A percentile compares a stretch with the other conserved stretches of the same genome.
Conservation (phyloP, 64 coral and sea anemone species). For the Platygyra sinensis region DNA sequence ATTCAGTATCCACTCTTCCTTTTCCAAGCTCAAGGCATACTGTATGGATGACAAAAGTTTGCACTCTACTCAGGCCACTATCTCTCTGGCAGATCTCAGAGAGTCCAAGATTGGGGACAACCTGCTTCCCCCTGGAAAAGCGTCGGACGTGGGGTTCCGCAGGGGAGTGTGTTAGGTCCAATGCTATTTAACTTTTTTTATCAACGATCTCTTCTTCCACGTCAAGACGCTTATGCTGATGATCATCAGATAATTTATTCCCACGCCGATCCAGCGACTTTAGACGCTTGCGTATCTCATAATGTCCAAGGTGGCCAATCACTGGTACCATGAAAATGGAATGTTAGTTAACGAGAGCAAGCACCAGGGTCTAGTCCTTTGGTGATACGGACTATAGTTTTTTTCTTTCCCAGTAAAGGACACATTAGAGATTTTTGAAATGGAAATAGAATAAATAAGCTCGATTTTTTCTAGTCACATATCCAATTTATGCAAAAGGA, state of each 20-base stretch:
- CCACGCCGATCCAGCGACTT: constrained; percentile 2
- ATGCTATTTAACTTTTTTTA: constrained; percentile 24
- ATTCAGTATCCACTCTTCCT: too few species aligned
- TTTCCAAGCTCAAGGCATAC: not conserved
- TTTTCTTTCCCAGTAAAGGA: constrained; percentile 31
- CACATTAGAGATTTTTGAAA: constrained; percentile 43
- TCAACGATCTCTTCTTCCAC: constrained; percentile 22
- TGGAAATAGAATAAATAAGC: constrained; percentile 29
- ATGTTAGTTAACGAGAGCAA: constrained; percentile 43
- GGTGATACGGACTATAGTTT: constrained; percentile 36
- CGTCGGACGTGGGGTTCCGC: not conserved
- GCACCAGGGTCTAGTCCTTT: constrained; percentile 17
- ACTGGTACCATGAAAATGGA: constrained; percentile 46
- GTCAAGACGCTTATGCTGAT: constrained; percentile 3
- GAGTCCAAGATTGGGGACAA: not conserved
- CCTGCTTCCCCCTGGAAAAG: constrained; percentile 4
- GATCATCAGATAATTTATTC: constrained; percentile 18
- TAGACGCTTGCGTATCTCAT: constrained; percentile 7
- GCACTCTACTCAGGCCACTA: not conserved
- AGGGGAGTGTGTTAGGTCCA: constrained; percentile 27
- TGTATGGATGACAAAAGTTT: constrained; percentile 9
- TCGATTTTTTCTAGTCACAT: constrained; percentile 32
- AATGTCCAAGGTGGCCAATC: not conserved
- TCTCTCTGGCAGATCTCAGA: constrained; percentile 15
- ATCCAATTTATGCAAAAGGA: too few species aligned